Percentiles rank a stretch among this genome's conserved stretches.
Evolutionary conservation across 2,797 vertebrate genomes (phyloP).

Genomic region (Poecilia picta): DNA sequence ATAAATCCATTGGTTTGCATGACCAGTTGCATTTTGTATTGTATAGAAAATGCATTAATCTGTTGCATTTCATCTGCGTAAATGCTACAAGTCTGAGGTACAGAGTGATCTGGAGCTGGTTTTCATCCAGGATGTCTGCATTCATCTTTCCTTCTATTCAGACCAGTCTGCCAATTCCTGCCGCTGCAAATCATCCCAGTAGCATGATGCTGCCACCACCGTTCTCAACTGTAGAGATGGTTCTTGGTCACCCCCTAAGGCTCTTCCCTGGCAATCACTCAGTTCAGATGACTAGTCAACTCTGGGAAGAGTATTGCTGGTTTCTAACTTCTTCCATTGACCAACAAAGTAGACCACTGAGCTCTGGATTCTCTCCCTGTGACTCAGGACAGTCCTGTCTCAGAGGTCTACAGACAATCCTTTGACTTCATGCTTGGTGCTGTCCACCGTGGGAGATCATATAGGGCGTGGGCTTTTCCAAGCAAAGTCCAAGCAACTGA

Average conservation of each 20-base stretch:
- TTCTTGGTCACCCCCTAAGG: not conserved
- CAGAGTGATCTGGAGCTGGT: not conserved
- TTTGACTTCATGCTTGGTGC: not conserved
- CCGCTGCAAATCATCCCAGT: not conserved
- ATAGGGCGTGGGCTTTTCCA: not conserved
- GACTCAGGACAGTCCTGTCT: not conserved
- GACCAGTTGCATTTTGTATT: not conserved
- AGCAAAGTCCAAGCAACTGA: too few relatives aligned
- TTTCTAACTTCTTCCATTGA: not conserved
- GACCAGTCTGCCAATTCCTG: not conserved
- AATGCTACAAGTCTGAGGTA: not conserved
- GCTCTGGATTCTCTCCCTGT: not conserved
- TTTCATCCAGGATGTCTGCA: not conserved
- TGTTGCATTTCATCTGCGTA: not conserved
- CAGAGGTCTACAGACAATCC: not conserved
- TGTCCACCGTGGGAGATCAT: not conserved
- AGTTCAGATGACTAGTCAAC: not conserved
- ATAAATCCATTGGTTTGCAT: not conserved
- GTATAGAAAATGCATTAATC: not conserved
- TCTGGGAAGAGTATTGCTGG: not conserved
- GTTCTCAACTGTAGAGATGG: not conserved
- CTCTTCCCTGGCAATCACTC: not conserved
- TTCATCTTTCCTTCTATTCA: not conserved
- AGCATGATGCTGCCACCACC: not conserved
- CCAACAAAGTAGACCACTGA: not conserved